Evolutionary conservation across 2,113 vertebrate genomes (phyloP), one percentile per base, ranked within the genome.

Genomic region (Oenanthe oenanthe): DNA sequence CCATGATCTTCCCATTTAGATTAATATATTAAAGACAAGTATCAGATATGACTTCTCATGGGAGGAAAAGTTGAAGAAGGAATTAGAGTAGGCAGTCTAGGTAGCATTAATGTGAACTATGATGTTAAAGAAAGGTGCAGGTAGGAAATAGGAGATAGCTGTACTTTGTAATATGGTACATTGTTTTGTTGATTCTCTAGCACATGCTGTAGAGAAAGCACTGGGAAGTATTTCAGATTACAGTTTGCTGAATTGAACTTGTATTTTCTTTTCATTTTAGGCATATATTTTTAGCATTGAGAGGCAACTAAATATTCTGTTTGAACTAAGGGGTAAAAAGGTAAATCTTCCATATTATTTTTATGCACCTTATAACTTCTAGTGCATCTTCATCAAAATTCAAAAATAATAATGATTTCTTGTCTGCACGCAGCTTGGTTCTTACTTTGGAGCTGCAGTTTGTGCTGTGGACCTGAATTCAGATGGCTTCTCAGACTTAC

Each of bases 391-490:
- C 36, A 66, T 78, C 25, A 79, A 63, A 92, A 68, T 58, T 57
- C 2, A 28, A 21, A 89, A 48, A 25, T 42, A 48, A 28, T 8
- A 22, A 31, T 42, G 17, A 68, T 72, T 89, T 85, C 28, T 66
- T 85, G 17, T 94, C 70, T 79, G 29, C 84, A 47, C 31, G 25
- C 92, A 99, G 99, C 98, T 99, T 75, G 99, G 99, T 66, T 99
- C 99, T 9, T 99, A 99, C 89, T 99, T 99, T 29, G 99, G 99
- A 89, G 98, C 99, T 80, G 98, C 99, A 67, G 87, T 99, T 57
- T 99, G 98, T 85, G 99, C 96, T 0, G 98, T 99, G 79, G 99
- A 99, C 96, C 98, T 99, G 93, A 99, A 99, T 7, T 97, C 97
- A 11, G 99, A 99, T 45, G 99, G 99, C 47, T 97, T 99, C 32